Evolutionary conservation across 2,888 invertebrate genomes (phyloP).

Genomic region (Meteorus colon): DNA sequence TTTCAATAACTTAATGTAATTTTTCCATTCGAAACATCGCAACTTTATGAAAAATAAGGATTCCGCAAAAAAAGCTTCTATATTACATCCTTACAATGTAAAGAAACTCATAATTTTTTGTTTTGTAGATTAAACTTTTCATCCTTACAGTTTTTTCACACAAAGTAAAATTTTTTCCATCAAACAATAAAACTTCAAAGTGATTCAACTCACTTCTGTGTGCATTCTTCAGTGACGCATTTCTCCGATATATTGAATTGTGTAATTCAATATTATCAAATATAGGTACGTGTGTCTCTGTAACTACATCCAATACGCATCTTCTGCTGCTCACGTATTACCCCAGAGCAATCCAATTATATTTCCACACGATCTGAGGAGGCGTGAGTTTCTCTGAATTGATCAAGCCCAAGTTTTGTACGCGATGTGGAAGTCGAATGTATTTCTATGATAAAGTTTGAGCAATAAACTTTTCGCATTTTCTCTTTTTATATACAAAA

Average conservation of each 20-base stretch:
- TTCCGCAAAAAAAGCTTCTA: too few relatives aligned
- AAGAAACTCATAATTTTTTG: too few relatives aligned
- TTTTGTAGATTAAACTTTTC: too few relatives aligned
- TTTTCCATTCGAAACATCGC: too few relatives aligned
- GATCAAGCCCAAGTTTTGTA: background rate
- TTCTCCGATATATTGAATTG: background rate
- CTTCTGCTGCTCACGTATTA: conserved; percentile 2
- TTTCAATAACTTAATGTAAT: too few relatives aligned
- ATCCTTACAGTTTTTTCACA: too few relatives aligned
- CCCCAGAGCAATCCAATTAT: conserved; percentile 14
- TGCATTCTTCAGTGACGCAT: background rate
- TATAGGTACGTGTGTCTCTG: too few relatives aligned
- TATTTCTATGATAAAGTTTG: background rate
- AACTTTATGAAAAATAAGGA: too few relatives aligned
- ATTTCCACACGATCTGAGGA: background rate
- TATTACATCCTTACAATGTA: too few relatives aligned
- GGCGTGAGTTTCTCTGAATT: background rate
- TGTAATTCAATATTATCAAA: background rate
- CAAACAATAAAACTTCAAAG: background rate
- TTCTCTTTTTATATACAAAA: background rate
- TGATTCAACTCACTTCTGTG: background rate
- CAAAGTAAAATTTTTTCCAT: too few relatives aligned
- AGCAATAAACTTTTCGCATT: background rate
- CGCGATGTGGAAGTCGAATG: background rate
- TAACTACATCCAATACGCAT: background rate